phyloP scores from a whole-genome alignment of 1,140 invertebrate species.

The Cyclina sinensis region DNA sequence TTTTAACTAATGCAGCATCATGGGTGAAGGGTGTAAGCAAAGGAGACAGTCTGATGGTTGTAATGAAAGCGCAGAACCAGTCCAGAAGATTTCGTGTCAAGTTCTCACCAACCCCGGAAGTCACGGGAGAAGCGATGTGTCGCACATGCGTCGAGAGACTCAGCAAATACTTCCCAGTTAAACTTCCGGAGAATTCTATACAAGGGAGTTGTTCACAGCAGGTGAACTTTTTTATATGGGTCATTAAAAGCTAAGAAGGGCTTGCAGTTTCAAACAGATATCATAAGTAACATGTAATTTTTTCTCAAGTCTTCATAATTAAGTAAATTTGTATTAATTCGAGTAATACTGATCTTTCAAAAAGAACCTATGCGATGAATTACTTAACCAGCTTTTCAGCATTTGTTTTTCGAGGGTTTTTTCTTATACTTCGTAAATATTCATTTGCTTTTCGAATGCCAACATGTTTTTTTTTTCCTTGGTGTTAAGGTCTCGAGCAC shows the following conservation, averaged over 20 bases:
- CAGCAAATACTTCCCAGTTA: constrained; percentile 64
- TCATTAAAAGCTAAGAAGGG: too few species aligned
- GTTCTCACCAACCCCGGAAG: constrained; percentile 16
- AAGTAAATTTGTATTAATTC: too few species aligned
- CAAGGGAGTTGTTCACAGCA: neutral
- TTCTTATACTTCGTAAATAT: too few species aligned
- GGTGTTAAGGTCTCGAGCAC: neutral
- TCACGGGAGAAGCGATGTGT: constrained; percentile 14
- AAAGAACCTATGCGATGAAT: too few species aligned
- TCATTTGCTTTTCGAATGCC: too few species aligned
- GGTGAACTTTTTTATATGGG: neutral
- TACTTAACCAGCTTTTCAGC: too few species aligned
- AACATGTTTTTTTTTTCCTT: too few species aligned
- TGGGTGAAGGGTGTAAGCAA: constrained; percentile 73
- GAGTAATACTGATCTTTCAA: too few species aligned
- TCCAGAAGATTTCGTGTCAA: constrained; percentile 65
- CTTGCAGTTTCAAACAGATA: too few species aligned
- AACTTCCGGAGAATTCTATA: neutral
- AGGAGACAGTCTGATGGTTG: constrained; percentile 75
- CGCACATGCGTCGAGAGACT: constrained; percentile 53
- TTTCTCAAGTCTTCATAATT: too few species aligned
- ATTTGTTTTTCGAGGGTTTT: too few species aligned
- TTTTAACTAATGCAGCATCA: constrained; percentile 20
- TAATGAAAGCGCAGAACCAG: constrained; percentile 61
- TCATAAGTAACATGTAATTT: too few species aligned